phyloP scores from a whole-genome alignment of 1,140 invertebrate species.

The Araneus ventricosus region DNA sequence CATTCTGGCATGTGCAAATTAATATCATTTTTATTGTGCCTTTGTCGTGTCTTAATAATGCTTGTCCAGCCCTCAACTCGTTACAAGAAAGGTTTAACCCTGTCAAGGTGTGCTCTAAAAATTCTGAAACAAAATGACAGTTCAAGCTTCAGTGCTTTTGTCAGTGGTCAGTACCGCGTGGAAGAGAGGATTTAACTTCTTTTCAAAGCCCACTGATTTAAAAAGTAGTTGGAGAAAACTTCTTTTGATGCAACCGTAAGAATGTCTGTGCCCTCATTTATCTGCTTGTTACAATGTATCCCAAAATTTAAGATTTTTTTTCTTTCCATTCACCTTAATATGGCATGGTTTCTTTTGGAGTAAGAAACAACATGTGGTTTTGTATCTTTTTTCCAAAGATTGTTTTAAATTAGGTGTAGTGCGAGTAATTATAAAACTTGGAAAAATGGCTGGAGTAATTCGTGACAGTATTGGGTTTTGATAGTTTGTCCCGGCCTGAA shows the following conservation, averaged over 20 bases:
- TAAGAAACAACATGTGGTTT: too few species aligned
- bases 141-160: background rate
- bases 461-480: too few species aligned
- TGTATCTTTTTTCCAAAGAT: too few species aligned
- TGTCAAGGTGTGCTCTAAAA: background rate
- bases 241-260: background rate
- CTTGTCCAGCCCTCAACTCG: background rate
- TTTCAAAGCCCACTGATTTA: background rate
- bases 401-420: too few species aligned
- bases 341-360: too few species aligned
- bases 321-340: background rate
- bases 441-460: too few species aligned
- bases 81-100: background rate
- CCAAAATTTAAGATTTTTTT: background rate
- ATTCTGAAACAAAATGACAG: slow-evolving; percentile 3
- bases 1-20: too few species aligned
- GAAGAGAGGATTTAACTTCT: background rate
- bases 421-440: too few species aligned
- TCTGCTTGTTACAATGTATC: background rate
- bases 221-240: background rate
- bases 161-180: background rate
- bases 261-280: background rate
- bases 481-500: too few species aligned
- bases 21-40: too few species aligned
- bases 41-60: too few species aligned